Evolutionary conservation across 2,797 vertebrate species (phyloP), one percentile per base, ranked within the genome.

Genomic region (Sciaenops ocellatus): DNA sequence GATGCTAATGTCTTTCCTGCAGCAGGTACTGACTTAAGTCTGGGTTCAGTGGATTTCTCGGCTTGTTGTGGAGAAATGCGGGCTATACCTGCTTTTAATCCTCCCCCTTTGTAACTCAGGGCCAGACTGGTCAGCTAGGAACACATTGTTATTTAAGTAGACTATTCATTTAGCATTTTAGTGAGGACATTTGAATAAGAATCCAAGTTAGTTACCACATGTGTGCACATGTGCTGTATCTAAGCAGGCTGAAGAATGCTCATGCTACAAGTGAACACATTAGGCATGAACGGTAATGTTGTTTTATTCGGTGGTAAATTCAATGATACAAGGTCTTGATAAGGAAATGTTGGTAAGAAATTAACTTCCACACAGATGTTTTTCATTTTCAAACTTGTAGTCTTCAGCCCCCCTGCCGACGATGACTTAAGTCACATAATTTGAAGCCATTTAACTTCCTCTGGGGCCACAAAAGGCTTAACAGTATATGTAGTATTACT

Each of bases 141-240:
- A 18, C 22, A 42, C 75, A 76, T 69, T 87, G 60, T 78, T 79
- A 79, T 87, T 87, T 60, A 79, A 79, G n/a, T 38, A 22, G 56
- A 51, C 59, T 18, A 76, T 76, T 78, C 59, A 73, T 76, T 46
- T 57, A 62, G 15, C n/a, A 48, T 69, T 73, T 73, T 70, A 83
- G 63, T 10, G 1, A 44, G 7, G 6, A 1, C 12, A 26, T 57
- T 48, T 50, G 22, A 68, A 69, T 73, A 41, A 69, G 18, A 78
- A 55, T 22, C 16, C 9, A 54, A 12, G 16, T 48, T 17, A 15
- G 11, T 47, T 18, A 50, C 28, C 47, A 15, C 6, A 63, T 13
- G 30, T 30, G 28, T 26, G 18, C 48, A 20, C 15, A 42, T 26
- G 16, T 63, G 20, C 41, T 55, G 5, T 20, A 42, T 11, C 24